Percentiles rank a stretch among this genome's conserved stretches.
Conservation (phyloP, 2,797 vertebrate species). For the Sebastes steindachneri region DNA sequence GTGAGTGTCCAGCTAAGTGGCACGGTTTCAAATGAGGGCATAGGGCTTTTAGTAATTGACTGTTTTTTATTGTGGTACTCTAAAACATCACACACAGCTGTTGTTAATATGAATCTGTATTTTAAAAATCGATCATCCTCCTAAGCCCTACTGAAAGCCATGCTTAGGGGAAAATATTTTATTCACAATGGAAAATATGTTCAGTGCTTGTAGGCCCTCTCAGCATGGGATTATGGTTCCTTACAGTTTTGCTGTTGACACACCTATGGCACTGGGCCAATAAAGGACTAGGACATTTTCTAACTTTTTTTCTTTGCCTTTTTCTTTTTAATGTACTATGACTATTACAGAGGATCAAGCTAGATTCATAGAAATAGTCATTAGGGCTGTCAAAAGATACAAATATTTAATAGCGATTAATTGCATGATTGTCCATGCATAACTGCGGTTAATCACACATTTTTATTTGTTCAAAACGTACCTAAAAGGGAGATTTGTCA, state of each 20-base stretch:
- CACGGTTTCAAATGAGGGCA: conserved; percentile 52
- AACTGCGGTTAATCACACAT: too few relatives aligned
- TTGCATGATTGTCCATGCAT: too few relatives aligned
- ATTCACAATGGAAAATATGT: conserved; percentile 45
- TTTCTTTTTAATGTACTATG: background rate
- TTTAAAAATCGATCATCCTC: conserved; percentile 29
- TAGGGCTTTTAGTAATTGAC: conserved; percentile 12
- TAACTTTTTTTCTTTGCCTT: background rate
- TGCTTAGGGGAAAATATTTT: conserved; percentile 23
- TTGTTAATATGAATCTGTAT: conserved; percentile 32
- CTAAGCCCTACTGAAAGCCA: background rate
- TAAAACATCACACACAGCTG: conserved; percentile 30
- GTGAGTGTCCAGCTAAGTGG: conserved; percentile 63
- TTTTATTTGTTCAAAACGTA: too few relatives aligned
- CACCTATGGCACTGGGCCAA: conserved; percentile 12
- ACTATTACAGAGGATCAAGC: background rate
- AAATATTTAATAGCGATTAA: too few relatives aligned
- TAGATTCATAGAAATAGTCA: background rate
- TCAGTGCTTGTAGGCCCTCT: conserved; percentile 21
- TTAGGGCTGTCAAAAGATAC: too few relatives aligned
- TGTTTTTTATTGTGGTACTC: conserved; percentile 13
- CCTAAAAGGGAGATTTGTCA: too few relatives aligned
- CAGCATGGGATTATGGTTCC: conserved; percentile 9
- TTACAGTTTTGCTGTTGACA: conserved; percentile 29
- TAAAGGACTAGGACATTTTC: background rate